Evolutionary conservation across 2,888 invertebrate genomes (phyloP).

Genomic region (Acrobasis consociella): DNA sequence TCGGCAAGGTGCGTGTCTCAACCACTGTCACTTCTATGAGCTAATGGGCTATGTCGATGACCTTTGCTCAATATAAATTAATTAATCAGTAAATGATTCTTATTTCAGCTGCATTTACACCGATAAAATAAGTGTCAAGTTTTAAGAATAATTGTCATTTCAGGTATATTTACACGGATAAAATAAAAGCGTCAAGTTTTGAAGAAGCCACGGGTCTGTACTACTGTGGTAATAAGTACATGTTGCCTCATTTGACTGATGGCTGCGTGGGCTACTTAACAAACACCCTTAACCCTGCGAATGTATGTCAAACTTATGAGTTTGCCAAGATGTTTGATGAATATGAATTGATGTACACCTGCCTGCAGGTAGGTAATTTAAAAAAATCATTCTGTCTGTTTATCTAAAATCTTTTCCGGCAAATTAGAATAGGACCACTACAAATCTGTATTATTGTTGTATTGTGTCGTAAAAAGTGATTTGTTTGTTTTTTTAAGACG

Average conservation of each 20-base stretch:
- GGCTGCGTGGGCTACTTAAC: constrained; percentile 3
- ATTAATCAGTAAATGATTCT: not conserved
- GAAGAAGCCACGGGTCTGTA: constrained; percentile 8
- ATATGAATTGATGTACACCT: constrained; percentile 1
- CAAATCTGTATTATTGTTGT: too few relatives aligned
- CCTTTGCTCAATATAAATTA: too few relatives aligned
- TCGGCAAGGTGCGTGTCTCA: too few relatives aligned
- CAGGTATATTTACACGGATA: constrained; percentile 16
- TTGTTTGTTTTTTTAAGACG: too few relatives aligned
- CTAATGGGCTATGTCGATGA: too few relatives aligned
- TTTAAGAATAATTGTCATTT: constrained; percentile 7
- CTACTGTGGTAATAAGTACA: constrained; percentile 13
- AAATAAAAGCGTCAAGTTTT: constrained; percentile 3
- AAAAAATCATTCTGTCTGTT: not conserved
- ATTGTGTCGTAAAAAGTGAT: too few relatives aligned
- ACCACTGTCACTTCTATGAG: too few relatives aligned
- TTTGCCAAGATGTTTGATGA: constrained; percentile 17
- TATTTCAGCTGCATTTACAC: constrained; percentile 15
- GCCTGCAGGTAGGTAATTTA: not conserved
- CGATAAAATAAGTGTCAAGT: constrained; percentile 5
- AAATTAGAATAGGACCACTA: too few relatives aligned
- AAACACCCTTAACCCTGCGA: not conserved
- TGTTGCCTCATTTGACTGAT: constrained; percentile 5
- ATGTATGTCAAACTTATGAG: constrained; percentile 13
- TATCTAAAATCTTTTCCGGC: not conserved